A percentile compares a stretch with the other conserved stretches of the same genome.
These are phyloP conservation scores for Polymixis lichenea DNA, from an alignment of 2,888 invertebrate species.

Conservation along the genomic window DNA sequence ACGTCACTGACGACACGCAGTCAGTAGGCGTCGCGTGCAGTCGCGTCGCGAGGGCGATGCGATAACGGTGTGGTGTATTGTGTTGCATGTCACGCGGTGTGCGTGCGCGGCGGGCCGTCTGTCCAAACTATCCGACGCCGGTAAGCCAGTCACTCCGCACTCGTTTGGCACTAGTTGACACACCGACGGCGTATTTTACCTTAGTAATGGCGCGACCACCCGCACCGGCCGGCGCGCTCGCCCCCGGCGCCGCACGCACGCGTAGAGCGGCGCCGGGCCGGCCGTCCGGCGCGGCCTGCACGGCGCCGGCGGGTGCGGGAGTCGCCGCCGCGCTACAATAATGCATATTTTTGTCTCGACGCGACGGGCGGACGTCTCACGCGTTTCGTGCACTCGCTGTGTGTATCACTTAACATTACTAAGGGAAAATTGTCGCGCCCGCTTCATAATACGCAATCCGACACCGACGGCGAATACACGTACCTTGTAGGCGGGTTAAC, in stretches of 20 bases:
- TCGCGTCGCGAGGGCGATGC: conserved; percentile 15
- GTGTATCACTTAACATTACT: conserved; percentile 84
- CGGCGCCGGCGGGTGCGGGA: conserved; percentile 51
- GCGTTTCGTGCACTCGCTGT: conserved; percentile 65
- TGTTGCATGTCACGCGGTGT: conserved; percentile 75
- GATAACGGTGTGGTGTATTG: conserved; percentile 41
- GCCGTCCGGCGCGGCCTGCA: conserved; percentile 46
- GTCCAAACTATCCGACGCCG: conserved; percentile 72
- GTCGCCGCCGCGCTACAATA: conserved; percentile 75
- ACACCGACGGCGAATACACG: conserved; percentile 72
- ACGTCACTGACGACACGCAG: background rate
- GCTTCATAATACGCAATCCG: conserved; percentile 77
- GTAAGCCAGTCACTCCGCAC: conserved; percentile 79
- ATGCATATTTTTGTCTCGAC: conserved; percentile 88
- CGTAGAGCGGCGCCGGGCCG: conserved; percentile 29
- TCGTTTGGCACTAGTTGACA: conserved; percentile 73
- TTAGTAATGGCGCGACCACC: conserved; percentile 84
- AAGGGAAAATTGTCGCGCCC: conserved; percentile 88
- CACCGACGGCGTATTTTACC: conserved; percentile 84
- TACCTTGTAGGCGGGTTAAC: background rate
- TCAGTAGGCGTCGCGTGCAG: background rate
- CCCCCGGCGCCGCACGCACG: conserved; percentile 10
- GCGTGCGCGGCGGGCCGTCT: conserved; percentile 70
- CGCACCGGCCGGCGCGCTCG: conserved; percentile 39
- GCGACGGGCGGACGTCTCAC: conserved; percentile 70